Conservation (phyloP, 2,113 vertebrate species). For the Sapajus apella region DNA sequence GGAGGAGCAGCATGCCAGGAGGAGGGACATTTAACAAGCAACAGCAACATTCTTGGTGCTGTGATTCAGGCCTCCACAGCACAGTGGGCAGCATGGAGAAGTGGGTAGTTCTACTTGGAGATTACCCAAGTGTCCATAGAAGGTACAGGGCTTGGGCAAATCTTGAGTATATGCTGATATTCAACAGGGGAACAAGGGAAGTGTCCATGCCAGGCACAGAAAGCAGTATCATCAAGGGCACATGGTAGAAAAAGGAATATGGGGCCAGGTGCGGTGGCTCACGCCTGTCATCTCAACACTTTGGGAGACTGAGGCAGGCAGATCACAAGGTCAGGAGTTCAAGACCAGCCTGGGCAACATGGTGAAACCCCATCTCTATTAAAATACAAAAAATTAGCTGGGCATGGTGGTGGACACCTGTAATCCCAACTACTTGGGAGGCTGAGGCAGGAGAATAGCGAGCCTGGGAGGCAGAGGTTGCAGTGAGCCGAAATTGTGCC, state of each 20-base stretch:
- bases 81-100: fast-evolving
- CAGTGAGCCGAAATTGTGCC: too few species aligned
- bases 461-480: too few species aligned
- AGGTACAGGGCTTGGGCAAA: fast-evolving
- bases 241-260: not conserved
- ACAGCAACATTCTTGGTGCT: not conserved
- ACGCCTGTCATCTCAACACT: too few species aligned
- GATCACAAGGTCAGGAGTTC: too few species aligned
- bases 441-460: too few species aligned
- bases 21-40: not conserved
- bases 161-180: not conserved
- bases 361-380: too few species aligned
- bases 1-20: not conserved
- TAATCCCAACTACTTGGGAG: too few species aligned
- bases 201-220: not conserved
- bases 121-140: not conserved
- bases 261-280: too few species aligned
- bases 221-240: not conserved
- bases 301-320: too few species aligned
- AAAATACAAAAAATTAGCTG: too few species aligned
- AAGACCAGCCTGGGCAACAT: too few species aligned
- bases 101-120: fast-evolving
- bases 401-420: too few species aligned
- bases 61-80: not conserved
- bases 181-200: not conserved